Percentiles rank a stretch among this genome's conserved stretches.
These are phyloP conservation scores for Periophthalmus modestus DNA, from an alignment of 2,113 vertebrate species.

Conservation along the genomic window DNA sequence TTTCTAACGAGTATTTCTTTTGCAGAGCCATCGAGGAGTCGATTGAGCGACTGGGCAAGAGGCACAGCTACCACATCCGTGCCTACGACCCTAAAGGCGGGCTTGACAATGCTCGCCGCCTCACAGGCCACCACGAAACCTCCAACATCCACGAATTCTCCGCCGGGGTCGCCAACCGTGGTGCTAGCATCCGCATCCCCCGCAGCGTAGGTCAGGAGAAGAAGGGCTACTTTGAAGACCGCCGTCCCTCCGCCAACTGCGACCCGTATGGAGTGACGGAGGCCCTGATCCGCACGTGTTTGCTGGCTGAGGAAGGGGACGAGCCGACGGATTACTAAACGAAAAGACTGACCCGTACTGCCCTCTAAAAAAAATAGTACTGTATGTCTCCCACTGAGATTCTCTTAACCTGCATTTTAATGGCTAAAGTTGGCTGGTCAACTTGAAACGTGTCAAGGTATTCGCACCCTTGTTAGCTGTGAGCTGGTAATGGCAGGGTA, in stretches of 20 bases:
- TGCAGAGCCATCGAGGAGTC: constrained; percentile 90
- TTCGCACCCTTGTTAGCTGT: constrained; percentile 46
- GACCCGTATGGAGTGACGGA: constrained; percentile 92
- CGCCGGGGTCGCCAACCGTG: constrained; percentile 91
- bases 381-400: constrained; percentile 53
- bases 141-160: constrained; percentile 97
- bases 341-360: constrained; percentile 55
- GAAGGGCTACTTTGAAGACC: constrained; percentile 96
- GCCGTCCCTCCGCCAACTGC: constrained; percentile 94
- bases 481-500: constrained; percentile 66
- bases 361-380: constrained; percentile 57
- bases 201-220: constrained; percentile 89
- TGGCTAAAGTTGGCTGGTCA: constrained; percentile 74
- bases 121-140: constrained; percentile 91
- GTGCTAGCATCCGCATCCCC: constrained; percentile 95
- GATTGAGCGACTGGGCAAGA: constrained; percentile 89
- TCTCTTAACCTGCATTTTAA: constrained; percentile 64
- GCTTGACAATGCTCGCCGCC: constrained; percentile 91
- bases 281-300: constrained; percentile 91
- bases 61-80: constrained; percentile 93
- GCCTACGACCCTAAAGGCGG: constrained; percentile 95
- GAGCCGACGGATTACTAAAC: constrained; percentile 85
- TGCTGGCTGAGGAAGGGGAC: constrained; percentile 89
- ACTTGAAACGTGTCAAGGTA: constrained; percentile 54
- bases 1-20: background rate